Evolutionary conservation across 2,797 vertebrate genomes (phyloP), one percentile per base, ranked within the genome.

Genomic region (Sebastes jordani): DNA sequence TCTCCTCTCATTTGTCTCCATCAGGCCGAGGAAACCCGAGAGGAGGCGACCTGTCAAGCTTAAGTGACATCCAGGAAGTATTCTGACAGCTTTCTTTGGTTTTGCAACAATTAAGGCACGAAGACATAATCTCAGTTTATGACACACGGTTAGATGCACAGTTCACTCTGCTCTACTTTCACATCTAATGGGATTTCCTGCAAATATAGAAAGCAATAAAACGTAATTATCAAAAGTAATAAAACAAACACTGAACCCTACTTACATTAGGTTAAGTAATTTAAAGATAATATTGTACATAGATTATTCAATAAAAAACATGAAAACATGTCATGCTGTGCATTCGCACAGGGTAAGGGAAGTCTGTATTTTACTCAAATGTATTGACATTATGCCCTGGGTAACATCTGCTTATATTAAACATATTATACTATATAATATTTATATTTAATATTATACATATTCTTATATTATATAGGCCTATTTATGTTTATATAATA

Each of bases 1-100:
- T 82, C 84, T 85, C 86, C 62, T 89, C 83, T 86, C 76, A 5
- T 90, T 87, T 90, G 83, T 91, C 87, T 85, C 79, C 71, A 74
- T 86, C 83, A 86, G 90, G 76, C 29, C 3, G 68, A 81, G 73
- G 85, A 80, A 89, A 86, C 82, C 52, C 5, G 74, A 88, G 89
- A 88, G 30, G 80, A 68, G 65, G 61, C 34, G 70, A 74, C 59
- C 56, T 29, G 76, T 71, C 32, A 25, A 11, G 25, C 52, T 27
- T 4, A 11, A 56, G 80, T 59, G 72, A 70, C 67, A n/a, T 11
- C n/a, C 60, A 84, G 84, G 83, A 88, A 91, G 85, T 87, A 76
- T 70, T 75, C 34, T 22, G 52, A 69, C 38, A 11, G 22, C 14
- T 18, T 23, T 59, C 11, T 75, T 64, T 64, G n/a, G 68, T 67